phyloP scores from a whole-genome alignment of 2,888 invertebrate genomes.

The Perithous albicinctus region DNA sequence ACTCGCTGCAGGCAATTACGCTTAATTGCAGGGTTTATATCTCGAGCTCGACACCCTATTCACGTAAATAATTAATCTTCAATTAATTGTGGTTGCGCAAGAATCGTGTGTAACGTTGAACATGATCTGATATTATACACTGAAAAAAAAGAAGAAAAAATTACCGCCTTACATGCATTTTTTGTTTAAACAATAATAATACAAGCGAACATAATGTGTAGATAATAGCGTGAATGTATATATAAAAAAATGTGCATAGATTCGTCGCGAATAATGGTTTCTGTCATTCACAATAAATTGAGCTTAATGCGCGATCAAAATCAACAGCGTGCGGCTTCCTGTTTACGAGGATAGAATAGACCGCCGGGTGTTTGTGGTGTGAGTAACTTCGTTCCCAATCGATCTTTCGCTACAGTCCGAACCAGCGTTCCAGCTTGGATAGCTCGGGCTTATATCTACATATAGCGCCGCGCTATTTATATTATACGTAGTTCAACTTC shows the following conservation, averaged over 20 bases:
- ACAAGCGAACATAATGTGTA: too few relatives aligned
- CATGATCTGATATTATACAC: not conserved
- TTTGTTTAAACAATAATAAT: too few relatives aligned
- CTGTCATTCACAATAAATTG: slow-evolving; percentile 59
- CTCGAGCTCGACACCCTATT: slow-evolving; percentile 37
- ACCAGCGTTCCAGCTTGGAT: not conserved
- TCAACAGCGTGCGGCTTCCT: slow-evolving; percentile 62
- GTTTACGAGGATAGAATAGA: slow-evolving; percentile 54
- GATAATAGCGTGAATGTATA: not conserved
- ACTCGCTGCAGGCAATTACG: slow-evolving; percentile 52
- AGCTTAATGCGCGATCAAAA: slow-evolving; percentile 57
- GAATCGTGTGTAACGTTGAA: not conserved
- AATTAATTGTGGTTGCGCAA: slow-evolving; percentile 55
- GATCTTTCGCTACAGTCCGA: not conserved
- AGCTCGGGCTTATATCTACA: not conserved
- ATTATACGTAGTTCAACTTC: slow-evolving; percentile 10
- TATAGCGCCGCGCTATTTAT: not conserved
- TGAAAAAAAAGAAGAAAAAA: not conserved
- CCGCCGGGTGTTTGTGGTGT: not conserved
- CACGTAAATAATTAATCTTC: slow-evolving; percentile 56
- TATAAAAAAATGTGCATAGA: slow-evolving; percentile 36
- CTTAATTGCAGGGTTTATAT: slow-evolving; percentile 56
- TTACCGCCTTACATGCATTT: not conserved
- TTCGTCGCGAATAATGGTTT: slow-evolving; percentile 44
- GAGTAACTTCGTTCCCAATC: slow-evolving; percentile 9